Conservation (phyloP, 2,797 vertebrate genomes). For the Dallia pectoralis region DNA sequence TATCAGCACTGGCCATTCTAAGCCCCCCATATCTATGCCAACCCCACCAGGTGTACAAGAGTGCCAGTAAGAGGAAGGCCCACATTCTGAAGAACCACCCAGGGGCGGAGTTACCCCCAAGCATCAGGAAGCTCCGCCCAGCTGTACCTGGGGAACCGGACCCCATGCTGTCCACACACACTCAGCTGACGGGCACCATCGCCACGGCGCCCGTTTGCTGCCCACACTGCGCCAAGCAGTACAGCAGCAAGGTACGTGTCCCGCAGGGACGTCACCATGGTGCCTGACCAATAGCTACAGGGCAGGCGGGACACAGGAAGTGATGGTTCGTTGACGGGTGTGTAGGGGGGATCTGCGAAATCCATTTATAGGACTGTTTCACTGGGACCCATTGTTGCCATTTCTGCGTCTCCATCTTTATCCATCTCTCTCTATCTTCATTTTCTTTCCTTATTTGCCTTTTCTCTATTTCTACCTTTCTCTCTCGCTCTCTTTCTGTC, state of each 20-base stretch:
- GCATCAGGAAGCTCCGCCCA: slow-evolving; percentile 93
- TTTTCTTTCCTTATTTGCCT: too few species aligned
- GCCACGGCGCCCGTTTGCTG: slow-evolving; percentile 95
- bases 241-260: slow-evolving; percentile 90
- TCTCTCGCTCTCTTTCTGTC: too few species aligned
- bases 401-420: too few species aligned
- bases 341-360: too few species aligned
- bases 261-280: background rate
- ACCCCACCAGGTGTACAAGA: slow-evolving; percentile 90
- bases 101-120: slow-evolving; percentile 92
- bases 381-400: too few species aligned
- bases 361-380: too few species aligned
- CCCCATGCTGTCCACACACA: slow-evolving; percentile 98
- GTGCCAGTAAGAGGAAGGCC: slow-evolving; percentile 97
- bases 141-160: slow-evolving; percentile 94
- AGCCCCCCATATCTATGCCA: background rate
- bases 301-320: too few species aligned
- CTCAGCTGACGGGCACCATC: slow-evolving; percentile 95
- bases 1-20: too few species aligned
- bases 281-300: too few species aligned
- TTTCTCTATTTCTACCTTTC: too few species aligned
- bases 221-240: slow-evolving; percentile 97
- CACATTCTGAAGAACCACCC: slow-evolving; percentile 99
- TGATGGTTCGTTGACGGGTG: too few species aligned
- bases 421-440: too few species aligned